phyloP scores from a whole-genome alignment of 2,797 vertebrate genomes.

The Leptatherina wallacei region DNA sequence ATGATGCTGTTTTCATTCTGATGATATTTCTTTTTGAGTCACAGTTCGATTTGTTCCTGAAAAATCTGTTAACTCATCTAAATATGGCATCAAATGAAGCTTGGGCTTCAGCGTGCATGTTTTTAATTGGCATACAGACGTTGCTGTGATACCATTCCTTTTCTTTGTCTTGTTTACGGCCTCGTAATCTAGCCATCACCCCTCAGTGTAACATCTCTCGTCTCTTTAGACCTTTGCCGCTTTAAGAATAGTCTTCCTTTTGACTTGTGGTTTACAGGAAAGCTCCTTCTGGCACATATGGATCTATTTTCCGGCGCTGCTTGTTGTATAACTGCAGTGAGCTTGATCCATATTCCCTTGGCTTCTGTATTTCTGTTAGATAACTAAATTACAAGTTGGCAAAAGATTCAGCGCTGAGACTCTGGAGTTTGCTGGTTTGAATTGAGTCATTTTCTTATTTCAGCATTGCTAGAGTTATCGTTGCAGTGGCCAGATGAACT shows the following conservation, averaged over 20 bases:
- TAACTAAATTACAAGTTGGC: conserved; percentile 44
- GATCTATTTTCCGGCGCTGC: conserved; percentile 41
- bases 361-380: conserved; percentile 55
- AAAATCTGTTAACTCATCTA: neutral
- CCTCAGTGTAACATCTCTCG: no score
- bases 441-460: conserved; percentile 19
- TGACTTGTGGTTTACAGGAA: conserved; percentile 56
- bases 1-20: neutral
- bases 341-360: conserved; percentile 54
- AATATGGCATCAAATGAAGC: conserved; percentile 12
- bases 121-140: neutral
- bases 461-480: neutral
- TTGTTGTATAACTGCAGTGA: conserved; percentile 68
- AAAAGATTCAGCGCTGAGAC: conserved; percentile 15
- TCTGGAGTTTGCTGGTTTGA: neutral
- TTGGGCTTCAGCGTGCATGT: neutral
- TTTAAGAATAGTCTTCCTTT: conserved; percentile 57
- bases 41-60: no score
- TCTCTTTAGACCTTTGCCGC: conserved; percentile 28
- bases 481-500: conserved; percentile 1
- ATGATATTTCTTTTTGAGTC: no score
- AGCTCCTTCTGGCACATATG: conserved; percentile 53
- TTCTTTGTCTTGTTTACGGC: no score
- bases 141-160: neutral
- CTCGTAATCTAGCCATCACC: no score